A percentile compares a stretch with the other conserved stretches of the same genome.
These are phyloP conservation scores for Silurus lanzhouensis DNA, from an alignment of 2,797 vertebrate genomes.

Conservation along the genomic window DNA sequence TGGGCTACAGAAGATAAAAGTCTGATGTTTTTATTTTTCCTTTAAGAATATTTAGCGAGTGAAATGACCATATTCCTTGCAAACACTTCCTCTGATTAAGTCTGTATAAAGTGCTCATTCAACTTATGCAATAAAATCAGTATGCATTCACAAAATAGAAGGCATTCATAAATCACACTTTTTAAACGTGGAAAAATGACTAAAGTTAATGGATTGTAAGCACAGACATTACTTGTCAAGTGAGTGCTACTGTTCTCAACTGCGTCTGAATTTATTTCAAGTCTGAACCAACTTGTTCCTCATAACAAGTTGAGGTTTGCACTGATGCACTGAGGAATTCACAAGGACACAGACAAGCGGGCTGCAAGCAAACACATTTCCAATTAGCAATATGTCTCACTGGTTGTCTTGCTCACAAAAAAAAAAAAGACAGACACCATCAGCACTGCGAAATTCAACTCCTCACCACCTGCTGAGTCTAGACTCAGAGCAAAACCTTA, in stretches of 20 bases:
- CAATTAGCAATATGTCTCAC: slow-evolving; percentile 17
- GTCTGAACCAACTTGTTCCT: slow-evolving; percentile 17
- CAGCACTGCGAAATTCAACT: slow-evolving; percentile 52
- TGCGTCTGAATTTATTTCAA: slow-evolving; percentile 30
- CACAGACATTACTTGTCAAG: slow-evolving; percentile 16
- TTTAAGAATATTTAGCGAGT: neutral
- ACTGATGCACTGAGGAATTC: slow-evolving; percentile 33
- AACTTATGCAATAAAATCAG: neutral
- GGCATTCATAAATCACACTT: neutral
- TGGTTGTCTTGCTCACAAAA: slow-evolving; percentile 16
- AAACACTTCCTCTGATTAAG: neutral
- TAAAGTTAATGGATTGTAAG: slow-evolving; percentile 2
- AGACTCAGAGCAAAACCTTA: slow-evolving; percentile 50
- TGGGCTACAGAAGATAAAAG: slow-evolving; percentile 20
- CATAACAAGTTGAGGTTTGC: slow-evolving; percentile 24
- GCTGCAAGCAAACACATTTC: slow-evolving; percentile 26
- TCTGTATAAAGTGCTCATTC: neutral
- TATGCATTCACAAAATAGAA: neutral
- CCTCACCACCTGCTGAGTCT: slow-evolving; percentile 69
- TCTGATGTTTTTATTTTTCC: neutral
- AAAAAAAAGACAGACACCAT: slow-evolving; percentile 25
- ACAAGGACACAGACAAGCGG: slow-evolving; percentile 17
- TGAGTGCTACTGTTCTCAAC: slow-evolving; percentile 9
- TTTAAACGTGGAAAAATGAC: neutral
- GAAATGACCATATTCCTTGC: neutral